Evolutionary conservation across 2,888 invertebrate species (phyloP).

Genomic region (Malthinus seriepunctatus): DNA sequence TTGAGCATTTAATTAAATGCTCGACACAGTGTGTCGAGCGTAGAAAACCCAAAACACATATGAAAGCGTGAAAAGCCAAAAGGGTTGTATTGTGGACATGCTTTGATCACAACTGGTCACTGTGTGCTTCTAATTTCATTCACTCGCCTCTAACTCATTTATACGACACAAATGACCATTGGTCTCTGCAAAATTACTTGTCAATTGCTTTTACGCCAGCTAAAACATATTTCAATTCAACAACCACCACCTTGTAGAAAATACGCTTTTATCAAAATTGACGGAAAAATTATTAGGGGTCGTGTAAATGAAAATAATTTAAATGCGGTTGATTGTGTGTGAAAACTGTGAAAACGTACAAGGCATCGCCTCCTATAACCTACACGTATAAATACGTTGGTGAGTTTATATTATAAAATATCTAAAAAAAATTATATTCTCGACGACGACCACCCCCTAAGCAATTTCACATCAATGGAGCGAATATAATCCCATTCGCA

Average conservation of each 20-base stretch:
- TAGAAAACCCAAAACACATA: neutral
- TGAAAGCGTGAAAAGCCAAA: constrained; percentile 21
- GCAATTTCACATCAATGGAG: constrained; percentile 50
- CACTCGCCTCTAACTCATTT: constrained; percentile 37
- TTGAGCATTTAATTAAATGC: no score
- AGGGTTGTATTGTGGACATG: constrained; percentile 23
- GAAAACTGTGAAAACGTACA: constrained; percentile 18
- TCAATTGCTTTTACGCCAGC: constrained; percentile 41
- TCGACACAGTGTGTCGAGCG: no score
- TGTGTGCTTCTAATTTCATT: constrained; percentile 34
- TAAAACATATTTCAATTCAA: constrained; percentile 24
- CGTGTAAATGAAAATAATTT: no score
- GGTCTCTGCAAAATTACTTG: constrained; percentile 42
- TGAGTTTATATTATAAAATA: no score
- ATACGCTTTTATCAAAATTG: constrained; percentile 11
- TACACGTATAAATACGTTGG: no score
- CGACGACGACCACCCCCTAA: constrained; percentile 34
- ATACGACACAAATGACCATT: constrained; percentile 41
- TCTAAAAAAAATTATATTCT: constrained; percentile 7
- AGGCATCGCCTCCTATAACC: neutral
- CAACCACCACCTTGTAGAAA: constrained; percentile 10
- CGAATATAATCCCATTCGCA: constrained; percentile 50
- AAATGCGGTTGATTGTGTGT: constrained; percentile 14
- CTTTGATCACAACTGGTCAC: constrained; percentile 30
- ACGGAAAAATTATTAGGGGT: constrained; percentile 8